Evolutionary conservation across 1,140 invertebrate species (phyloP).

Genomic region (Cydia fagiglandana): DNA sequence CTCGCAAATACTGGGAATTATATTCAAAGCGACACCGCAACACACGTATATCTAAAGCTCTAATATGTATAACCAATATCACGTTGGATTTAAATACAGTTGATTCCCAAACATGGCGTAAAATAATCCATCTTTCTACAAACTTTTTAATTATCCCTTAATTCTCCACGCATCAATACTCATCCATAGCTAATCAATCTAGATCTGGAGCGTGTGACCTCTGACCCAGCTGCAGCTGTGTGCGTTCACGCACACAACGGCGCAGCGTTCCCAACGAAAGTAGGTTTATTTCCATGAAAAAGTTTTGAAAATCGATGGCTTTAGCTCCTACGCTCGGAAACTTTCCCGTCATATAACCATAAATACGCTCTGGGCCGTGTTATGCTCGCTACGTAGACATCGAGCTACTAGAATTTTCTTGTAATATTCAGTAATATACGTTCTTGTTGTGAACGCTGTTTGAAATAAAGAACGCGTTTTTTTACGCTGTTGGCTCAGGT

Average conservation of each 20-base stretch:
- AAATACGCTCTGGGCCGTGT: conserved; percentile 69
- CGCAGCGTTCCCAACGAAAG: conserved; percentile 69
- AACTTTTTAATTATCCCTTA: neutral
- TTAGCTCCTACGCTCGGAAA: conserved; percentile 75
- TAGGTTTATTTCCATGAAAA: conserved; percentile 80
- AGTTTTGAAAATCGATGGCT: conserved; percentile 79
- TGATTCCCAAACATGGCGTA: neutral
- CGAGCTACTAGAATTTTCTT: conserved; percentile 49
- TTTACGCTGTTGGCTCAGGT: conserved; percentile 7
- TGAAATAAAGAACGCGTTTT: conserved; percentile 27
- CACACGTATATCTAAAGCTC: neutral
- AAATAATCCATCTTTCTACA: neutral
- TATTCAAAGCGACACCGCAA: neutral
- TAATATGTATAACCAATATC: neutral
- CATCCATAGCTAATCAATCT: conserved; percentile 42
- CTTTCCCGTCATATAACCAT: conserved; percentile 76
- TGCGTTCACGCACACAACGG: conserved; percentile 61
- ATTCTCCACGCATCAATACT: neutral
- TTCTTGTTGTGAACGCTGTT: conserved; percentile 40
- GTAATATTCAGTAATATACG: conserved; percentile 53
- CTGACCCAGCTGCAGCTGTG: conserved; percentile 46
- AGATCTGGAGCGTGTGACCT: conserved; percentile 65
- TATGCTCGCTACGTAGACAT: conserved; percentile 61
- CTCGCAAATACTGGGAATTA: neutral
- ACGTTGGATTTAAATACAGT: neutral